A percentile compares a stretch with the other conserved stretches of the same genome.
Conservation (phyloP, 2,888 invertebrate genomes). For the Asteroscopus sphinx region DNA sequence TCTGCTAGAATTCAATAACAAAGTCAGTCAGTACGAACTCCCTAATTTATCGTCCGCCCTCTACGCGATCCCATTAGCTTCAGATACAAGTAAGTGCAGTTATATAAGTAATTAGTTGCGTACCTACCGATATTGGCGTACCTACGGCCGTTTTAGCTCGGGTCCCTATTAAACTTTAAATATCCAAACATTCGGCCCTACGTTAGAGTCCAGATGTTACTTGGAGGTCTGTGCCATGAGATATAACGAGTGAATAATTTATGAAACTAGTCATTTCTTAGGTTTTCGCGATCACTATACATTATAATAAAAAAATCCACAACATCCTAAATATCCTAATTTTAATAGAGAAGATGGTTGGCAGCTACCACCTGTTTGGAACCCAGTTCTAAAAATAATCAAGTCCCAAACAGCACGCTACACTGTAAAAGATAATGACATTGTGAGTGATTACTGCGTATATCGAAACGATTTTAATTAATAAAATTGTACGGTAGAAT, state of each 20-base stretch:
- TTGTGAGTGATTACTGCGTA: no score
- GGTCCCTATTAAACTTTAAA: slow-evolving; percentile 76
- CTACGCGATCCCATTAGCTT: neutral
- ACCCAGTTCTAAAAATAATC: no score
- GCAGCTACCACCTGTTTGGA: no score
- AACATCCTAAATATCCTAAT: no score
- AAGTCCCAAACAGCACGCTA: no score
- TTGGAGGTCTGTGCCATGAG: slow-evolving; percentile 47
- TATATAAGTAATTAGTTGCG: slow-evolving; percentile 38
- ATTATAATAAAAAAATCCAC: no score
- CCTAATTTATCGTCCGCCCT: neutral
- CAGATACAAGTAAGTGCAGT: slow-evolving; percentile 22
- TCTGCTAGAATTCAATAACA: no score
- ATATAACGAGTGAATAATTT: slow-evolving; percentile 4
- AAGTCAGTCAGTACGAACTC: neutral
- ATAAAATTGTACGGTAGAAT: no score
- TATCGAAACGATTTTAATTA: no score
- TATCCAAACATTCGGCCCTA: slow-evolving; percentile 74
- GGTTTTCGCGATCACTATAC: no score
- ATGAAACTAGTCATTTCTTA: neutral
- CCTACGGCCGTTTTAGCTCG: slow-evolving; percentile 59
- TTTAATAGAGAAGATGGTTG: no score
- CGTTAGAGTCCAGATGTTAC: slow-evolving; percentile 72
- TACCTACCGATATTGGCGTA: slow-evolving; percentile 31
- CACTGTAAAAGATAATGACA: no score